Conservation (phyloP, 30 jellyfish, hydroid and myxozoan genomes). For the Pseudorhiza aurosa region DNA sequence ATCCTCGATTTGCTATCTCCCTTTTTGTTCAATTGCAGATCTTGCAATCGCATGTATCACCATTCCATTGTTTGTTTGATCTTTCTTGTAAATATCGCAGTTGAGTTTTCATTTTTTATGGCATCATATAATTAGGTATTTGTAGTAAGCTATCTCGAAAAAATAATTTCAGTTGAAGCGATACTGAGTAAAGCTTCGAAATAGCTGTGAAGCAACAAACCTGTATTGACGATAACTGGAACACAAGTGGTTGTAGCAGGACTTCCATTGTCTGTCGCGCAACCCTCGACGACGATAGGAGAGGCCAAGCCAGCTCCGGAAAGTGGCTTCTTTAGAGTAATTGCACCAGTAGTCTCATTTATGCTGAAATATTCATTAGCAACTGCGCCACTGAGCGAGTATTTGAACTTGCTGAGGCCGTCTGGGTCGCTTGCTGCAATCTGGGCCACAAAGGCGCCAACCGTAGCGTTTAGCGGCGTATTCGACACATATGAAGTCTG, state of each 20-base stretch:
- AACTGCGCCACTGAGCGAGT: conserved; percentile 46
- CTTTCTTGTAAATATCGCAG: too few species aligned
- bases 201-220: neutral
- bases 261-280: conserved; percentile 80
- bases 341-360: conserved; percentile 64
- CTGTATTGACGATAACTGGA: conserved; percentile 72
- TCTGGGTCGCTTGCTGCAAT: conserved; percentile 85
- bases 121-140: too few species aligned
- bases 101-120: too few species aligned
- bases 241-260: conserved; percentile 71
- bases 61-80: too few species aligned
- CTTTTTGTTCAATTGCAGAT: too few species aligned
- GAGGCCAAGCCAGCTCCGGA: conserved; percentile 35
- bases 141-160: too few species aligned
- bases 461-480: conserved; percentile 18
- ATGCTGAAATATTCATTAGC: conserved; percentile 65
- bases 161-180: too few species aligned
- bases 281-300: conserved; percentile 62
- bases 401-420: conserved; percentile 68
- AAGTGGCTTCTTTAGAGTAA: conserved; percentile 55
- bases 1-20: too few species aligned
- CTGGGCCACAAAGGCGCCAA: conserved; percentile 57
- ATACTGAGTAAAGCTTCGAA: too few species aligned
- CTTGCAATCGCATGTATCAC: too few species aligned
- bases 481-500: conserved; percentile 14